Evolutionary conservation across 1,140 invertebrate genomes (phyloP).

Genomic region (Drosophila kanapiae): DNA sequence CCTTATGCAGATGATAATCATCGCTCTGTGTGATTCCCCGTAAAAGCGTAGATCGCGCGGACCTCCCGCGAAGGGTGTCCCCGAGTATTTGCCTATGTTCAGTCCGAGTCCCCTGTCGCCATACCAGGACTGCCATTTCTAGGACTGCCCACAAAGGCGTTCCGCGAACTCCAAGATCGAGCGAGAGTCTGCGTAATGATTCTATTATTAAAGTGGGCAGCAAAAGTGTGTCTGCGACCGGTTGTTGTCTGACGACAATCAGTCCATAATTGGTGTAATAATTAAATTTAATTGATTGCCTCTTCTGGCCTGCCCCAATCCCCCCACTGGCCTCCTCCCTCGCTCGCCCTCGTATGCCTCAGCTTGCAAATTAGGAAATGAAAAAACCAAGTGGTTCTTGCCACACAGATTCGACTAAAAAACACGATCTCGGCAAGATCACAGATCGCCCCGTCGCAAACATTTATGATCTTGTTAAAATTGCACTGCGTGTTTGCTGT

Average conservation of each 20-base stretch:
- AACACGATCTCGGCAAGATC: slow-evolving; percentile 66
- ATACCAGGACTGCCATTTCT: slow-evolving; percentile 11
- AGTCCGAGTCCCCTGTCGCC: neutral
- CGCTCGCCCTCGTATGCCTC: slow-evolving; percentile 13
- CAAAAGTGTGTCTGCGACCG: slow-evolving; percentile 44
- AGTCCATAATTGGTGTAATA: slow-evolving; percentile 82
- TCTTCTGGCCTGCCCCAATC: slow-evolving; percentile 6
- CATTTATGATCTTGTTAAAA: slow-evolving; percentile 84
- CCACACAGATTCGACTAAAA: slow-evolving; percentile 15
- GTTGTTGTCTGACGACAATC: slow-evolving; percentile 63
- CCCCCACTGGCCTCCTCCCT: neutral
- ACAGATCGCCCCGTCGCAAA: slow-evolving; percentile 32
- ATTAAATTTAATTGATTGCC: slow-evolving; percentile 83
- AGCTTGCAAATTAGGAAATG: slow-evolving; percentile 77
- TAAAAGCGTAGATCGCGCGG: slow-evolving; percentile 25
- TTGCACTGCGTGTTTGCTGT: slow-evolving; percentile 53
- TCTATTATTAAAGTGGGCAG: slow-evolving; percentile 68
- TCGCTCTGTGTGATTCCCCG: slow-evolving; percentile 50
- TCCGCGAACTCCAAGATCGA: slow-evolving; percentile 47
- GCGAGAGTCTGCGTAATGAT: slow-evolving; percentile 62
- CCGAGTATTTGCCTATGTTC: slow-evolving; percentile 63
- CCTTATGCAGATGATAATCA: slow-evolving; percentile 73
- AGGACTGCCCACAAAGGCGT: slow-evolving; percentile 46
- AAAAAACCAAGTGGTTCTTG: slow-evolving; percentile 35
- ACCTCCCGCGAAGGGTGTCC: slow-evolving; percentile 49